Conservation (phyloP, 1,140 invertebrate genomes). For the Camponotus pennsylvanicus region DNA sequence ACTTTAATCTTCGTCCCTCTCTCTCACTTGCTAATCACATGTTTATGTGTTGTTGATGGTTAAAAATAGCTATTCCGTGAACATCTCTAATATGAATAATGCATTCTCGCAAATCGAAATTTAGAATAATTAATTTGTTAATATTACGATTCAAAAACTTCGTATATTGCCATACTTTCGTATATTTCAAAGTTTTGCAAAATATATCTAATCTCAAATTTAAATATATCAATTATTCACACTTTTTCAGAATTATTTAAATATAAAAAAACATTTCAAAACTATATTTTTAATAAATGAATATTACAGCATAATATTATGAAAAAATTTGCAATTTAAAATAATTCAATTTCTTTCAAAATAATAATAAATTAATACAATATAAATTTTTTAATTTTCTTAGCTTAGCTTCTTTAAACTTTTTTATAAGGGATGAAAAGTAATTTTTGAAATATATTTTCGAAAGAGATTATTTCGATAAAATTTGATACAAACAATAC, state of each 20-base stretch:
- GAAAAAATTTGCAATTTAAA: not conserved
- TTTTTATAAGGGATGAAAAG: not conserved
- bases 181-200: too few relatives aligned
- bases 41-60: slow-evolving; percentile 22
- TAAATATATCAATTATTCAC: not conserved
- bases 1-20: slow-evolving; percentile 37
- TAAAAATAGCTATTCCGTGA: not conserved
- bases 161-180: too few relatives aligned
- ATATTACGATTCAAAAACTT: not conserved
- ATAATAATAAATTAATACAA: not conserved
- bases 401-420: not conserved
- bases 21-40: not conserved
- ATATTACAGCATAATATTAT: not conserved
- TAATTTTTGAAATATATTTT: not conserved
- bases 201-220: not conserved
- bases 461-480: not conserved
- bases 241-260: not conserved
- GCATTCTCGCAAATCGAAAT: not conserved
- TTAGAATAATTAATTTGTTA: not conserved
- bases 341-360: not conserved
- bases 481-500: not conserved
- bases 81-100: not conserved
- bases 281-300: not conserved
- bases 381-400: not conserved
- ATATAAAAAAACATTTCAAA: not conserved